phyloP scores from a whole-genome alignment of 2,888 invertebrate genomes.

The Halictus quadricinctus region DNA sequence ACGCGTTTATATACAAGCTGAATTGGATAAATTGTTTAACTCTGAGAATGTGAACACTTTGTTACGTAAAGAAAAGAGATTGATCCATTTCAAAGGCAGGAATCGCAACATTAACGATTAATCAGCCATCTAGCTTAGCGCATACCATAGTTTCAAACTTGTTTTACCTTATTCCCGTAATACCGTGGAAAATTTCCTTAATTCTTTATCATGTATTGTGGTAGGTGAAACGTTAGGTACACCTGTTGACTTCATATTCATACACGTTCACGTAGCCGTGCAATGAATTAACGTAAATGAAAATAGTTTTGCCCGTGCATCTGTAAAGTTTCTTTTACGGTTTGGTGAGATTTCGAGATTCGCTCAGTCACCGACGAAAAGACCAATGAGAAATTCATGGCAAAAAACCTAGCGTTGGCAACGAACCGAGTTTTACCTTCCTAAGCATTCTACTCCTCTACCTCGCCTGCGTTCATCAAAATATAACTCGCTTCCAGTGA shows the following conservation, averaged over 20 bases:
- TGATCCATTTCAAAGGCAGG: not conserved
- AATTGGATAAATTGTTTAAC: not conserved
- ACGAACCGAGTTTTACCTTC: constrained; percentile 1
- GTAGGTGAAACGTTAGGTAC: not conserved
- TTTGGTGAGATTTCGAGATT: constrained; percentile 20
- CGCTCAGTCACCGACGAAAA: constrained; percentile 5
- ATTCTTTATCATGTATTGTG: not conserved
- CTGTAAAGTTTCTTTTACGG: not conserved
- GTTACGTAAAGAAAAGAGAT: too few species aligned
- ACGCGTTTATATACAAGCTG: too few species aligned
- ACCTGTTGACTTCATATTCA: not conserved
- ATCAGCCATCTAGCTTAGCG: not conserved
- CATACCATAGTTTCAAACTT: not conserved
- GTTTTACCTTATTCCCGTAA: not conserved
- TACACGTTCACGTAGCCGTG: constrained; percentile 5
- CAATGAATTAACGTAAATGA: not conserved
- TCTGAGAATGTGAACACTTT: not conserved
- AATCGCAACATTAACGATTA: not conserved
- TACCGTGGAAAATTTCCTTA: not conserved
- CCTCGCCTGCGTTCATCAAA: constrained; percentile 23
- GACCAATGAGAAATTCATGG: not conserved
- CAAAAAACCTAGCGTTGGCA: not conserved
- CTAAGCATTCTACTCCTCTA: not conserved
- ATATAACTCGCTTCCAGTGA: constrained; percentile 29
- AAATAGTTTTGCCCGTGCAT: constrained; percentile 5